A percentile compares a stretch with the other conserved stretches of the same genome.
Conservation (phyloP, 2,888 invertebrate genomes). For the Gortyna flavago region DNA sequence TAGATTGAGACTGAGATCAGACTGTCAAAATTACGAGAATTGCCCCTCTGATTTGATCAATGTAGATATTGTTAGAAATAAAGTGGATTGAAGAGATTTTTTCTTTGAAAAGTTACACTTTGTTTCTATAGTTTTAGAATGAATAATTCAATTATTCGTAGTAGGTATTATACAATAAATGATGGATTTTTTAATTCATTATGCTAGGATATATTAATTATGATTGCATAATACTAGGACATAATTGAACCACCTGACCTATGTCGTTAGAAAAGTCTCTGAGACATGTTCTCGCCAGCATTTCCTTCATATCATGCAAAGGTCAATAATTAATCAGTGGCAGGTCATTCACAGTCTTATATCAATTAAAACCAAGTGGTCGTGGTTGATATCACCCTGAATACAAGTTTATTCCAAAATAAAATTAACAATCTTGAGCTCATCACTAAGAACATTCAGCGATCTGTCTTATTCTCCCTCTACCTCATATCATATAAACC, state of each 20-base stretch:
- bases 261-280: background rate
- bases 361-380: too few relatives aligned
- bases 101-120: background rate
- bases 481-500: slow-evolving; percentile 7
- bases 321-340: background rate
- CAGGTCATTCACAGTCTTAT: background rate
- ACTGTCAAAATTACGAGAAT: too few relatives aligned
- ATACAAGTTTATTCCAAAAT: background rate
- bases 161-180: background rate
- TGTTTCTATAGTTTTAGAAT: background rate
- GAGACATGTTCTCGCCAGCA: too few relatives aligned
- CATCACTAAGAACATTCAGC: background rate
- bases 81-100: background rate
- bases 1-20: too few relatives aligned
- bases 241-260: background rate
- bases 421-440: background rate
- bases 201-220: background rate
- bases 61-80: background rate
- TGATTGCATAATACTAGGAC: background rate
- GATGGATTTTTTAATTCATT: background rate
- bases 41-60: slow-evolving; percentile 18
- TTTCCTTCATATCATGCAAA: background rate
- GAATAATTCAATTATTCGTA: background rate
- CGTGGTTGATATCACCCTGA: too few relatives aligned
- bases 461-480: background rate